phyloP scores from a whole-genome alignment of 2,113 vertebrate genomes.

The Balaeniceps rex region DNA sequence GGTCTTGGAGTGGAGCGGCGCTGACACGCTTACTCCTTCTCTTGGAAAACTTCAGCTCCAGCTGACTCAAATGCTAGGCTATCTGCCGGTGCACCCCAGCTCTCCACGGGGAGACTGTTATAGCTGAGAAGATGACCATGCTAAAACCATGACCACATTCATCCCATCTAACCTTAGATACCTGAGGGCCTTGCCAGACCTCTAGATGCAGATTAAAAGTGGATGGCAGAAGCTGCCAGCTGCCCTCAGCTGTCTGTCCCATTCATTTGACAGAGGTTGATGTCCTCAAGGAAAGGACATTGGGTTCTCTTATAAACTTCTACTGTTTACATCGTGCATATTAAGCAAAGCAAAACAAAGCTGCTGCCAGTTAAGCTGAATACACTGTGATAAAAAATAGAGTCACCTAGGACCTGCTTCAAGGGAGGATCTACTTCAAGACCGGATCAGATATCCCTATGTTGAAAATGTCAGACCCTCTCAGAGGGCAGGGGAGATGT shows the following conservation, averaged over 20 bases:
- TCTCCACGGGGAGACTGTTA: neutral
- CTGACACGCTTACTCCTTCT: accelerated
- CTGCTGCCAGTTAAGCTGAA: neutral
- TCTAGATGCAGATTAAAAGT: neutral
- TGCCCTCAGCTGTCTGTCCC: neutral
- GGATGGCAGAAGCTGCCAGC: neutral
- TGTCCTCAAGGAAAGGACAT: accelerated
- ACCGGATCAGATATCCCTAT: neutral
- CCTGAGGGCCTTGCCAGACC: neutral
- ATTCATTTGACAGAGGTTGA: neutral
- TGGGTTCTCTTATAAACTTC: neutral
- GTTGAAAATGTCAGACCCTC: neutral
- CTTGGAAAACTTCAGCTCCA: neutral
- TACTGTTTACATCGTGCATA: neutral
- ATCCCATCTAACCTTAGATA: neutral
- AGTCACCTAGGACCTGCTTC: neutral
- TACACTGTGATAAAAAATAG: neutral
- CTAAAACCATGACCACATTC: neutral
- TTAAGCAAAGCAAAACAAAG: neutral
- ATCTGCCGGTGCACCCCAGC: neutral
- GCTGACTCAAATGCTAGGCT: neutral
- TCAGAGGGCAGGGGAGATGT: neutral
- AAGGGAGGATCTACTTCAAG: neutral
- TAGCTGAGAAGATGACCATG: neutral
- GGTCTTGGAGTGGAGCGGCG: neutral